Evolutionary conservation across 2,888 invertebrate genomes (phyloP), one percentile per base, ranked within the genome.

Genomic region (Eupithecia inturbata): DNA sequence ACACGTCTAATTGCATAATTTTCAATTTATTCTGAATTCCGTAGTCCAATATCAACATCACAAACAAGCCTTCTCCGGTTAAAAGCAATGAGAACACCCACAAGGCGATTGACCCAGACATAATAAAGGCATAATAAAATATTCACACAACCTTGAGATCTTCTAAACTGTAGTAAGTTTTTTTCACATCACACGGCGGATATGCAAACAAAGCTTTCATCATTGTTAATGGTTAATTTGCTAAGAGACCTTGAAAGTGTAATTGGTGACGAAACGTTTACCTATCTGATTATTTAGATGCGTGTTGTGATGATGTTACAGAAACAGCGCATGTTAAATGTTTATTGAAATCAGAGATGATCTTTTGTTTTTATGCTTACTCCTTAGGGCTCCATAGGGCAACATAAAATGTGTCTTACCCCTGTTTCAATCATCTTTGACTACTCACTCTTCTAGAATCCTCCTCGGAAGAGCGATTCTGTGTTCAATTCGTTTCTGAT

Each of bases 201-300:
- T 62, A 62, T 31, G 62, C 31, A 28, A 62, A 62, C 57, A 62
- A 62, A 31, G 31, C 62, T 62, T 62, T 62, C 62, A 62, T 62
- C 62, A 62, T 60, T 62, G 28, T 31, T 19, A 19, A 62, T 28
- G 28, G 31, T 31, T 62, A 62, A 62, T 62, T 62, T 62, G 62
- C 7, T 31, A 31, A 62, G 62, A 19, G 62, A 62, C 62, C 62
- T 62, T 62, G 62, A 19, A 19, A 9, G 7, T 28, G 28, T 62
- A 62, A 31, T 57, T 26, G 57, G 57, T 57, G 57, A 26, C 26
- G 22, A 57, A 57, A 26, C 12, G 26, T 22, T 3, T 57, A n/a
- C n/a, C 3, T 57, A 26, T 26, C 53, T 26, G 26, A 26, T 57
- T 57, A 57, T 57, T 57, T 14, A 57, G 5, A 57, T 57, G 10